A percentile compares a stretch with the other conserved stretches of the same genome.
phyloP scores from a whole-genome alignment of 2,888 invertebrate genomes.

The Chrysotoxum bicinctum region DNA sequence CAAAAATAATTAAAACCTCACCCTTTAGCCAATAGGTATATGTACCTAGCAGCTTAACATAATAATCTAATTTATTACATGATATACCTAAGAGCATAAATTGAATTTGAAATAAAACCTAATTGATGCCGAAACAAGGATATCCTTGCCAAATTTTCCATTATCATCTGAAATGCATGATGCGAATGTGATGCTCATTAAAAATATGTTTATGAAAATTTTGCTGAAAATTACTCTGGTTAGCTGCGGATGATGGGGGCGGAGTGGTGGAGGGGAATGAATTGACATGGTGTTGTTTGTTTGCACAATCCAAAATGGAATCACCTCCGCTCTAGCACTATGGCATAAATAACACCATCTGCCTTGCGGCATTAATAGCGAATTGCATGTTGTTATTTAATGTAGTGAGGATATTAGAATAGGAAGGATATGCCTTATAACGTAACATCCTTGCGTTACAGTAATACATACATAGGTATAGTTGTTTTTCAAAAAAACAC shows the following conservation, averaged over 20 bases:
- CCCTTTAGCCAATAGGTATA: no score
- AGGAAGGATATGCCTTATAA: constrained; percentile 60
- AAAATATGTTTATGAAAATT: constrained; percentile 31
- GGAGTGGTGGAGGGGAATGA: not conserved
- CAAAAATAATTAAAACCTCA: no score
- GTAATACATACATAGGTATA: not conserved
- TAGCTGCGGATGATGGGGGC: not conserved
- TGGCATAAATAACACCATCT: not conserved
- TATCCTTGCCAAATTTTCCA: constrained; percentile 8
- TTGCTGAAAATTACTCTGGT: not conserved
- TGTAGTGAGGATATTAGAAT: constrained; percentile 34
- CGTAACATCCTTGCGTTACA: constrained; percentile 5
- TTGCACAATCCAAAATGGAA: constrained; percentile 5
- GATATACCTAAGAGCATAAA: not conserved
- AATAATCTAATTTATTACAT: not conserved
- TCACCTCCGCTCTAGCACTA: not conserved
- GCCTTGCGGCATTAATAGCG: constrained; percentile 49
- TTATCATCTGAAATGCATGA: constrained; percentile 15
- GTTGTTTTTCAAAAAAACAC: not conserved
- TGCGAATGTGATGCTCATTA: constrained; percentile 14
- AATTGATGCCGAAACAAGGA: constrained; percentile 15
- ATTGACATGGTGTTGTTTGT: not conserved
- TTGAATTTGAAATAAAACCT: constrained; percentile 27
- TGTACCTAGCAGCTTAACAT: not conserved
- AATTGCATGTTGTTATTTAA: constrained; percentile 20